Evolutionary conservation across 2,113 vertebrate species (phyloP).

Genomic region (Leptocoma aspasia): DNA sequence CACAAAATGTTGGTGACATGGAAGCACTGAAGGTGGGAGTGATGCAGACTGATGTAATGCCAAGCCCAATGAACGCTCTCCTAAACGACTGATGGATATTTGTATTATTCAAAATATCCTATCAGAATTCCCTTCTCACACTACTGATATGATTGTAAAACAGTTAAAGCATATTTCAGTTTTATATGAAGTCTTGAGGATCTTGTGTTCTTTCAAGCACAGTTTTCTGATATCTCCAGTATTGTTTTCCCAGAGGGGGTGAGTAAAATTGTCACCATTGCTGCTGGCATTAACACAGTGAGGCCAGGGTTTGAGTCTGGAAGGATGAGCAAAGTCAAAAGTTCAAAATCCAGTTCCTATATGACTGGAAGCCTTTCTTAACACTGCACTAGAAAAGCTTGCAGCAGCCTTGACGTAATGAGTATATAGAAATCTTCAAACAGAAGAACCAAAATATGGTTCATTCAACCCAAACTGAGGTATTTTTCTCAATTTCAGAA

Average conservation of each 20-base stretch:
- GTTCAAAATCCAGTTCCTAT: not conserved
- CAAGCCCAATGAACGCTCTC: fast-evolving
- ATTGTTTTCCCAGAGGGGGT: not conserved
- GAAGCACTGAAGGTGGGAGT: not conserved
- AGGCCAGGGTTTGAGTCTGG: not conserved
- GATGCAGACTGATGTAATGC: not conserved
- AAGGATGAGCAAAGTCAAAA: not conserved
- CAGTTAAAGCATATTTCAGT: not conserved
- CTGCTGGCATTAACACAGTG: not conserved
- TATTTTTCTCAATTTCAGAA: not conserved
- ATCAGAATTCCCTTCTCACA: not conserved
- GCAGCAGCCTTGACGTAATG: not conserved
- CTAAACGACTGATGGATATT: not conserved
- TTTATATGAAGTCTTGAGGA: not conserved
- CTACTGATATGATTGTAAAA: not conserved
- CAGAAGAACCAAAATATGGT: not conserved
- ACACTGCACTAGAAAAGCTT: not conserved
- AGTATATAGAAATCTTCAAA: not conserved
- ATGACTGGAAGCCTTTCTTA: not conserved
- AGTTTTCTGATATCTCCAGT: not conserved
- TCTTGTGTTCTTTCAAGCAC: not conserved
- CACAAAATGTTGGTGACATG: too few species aligned
- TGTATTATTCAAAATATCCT: not conserved
- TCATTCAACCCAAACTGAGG: not conserved
- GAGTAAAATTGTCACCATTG: not conserved